These are phyloP conservation scores for Elachura formosa DNA, from an alignment of 2,113 vertebrate genomes.

Conservation along the genomic window DNA sequence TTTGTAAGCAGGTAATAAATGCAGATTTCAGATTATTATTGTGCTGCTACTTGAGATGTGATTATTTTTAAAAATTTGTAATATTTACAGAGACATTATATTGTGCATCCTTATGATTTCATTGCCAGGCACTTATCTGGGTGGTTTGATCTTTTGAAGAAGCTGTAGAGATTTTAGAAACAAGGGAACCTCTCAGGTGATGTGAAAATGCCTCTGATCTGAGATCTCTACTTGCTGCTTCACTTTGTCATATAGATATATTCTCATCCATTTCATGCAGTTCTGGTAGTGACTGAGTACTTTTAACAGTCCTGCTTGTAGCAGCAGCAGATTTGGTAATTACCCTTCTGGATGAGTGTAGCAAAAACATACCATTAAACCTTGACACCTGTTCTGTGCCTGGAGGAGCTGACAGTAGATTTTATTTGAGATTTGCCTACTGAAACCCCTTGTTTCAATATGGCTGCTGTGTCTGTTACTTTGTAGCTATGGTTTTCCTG, in stretches of 20 bases:
- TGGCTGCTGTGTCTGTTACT: neutral
- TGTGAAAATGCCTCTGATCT: neutral
- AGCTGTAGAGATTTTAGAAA: neutral
- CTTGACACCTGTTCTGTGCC: neutral
- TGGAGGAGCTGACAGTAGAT: neutral
- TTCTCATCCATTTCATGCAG: neutral
- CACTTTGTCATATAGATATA: neutral
- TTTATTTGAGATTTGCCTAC: neutral
- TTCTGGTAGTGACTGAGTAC: neutral
- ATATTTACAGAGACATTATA: neutral
- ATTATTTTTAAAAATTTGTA: neutral
- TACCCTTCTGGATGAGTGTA: neutral
- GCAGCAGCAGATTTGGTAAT: neutral
- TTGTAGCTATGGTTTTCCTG: neutral
- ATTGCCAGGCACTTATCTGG: neutral
- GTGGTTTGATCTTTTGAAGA: neutral
- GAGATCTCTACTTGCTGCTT: neutral
- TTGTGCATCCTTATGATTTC: neutral
- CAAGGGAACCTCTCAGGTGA: neutral
- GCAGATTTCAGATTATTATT: neutral
- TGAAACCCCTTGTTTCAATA: neutral
- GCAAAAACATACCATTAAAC: neutral
- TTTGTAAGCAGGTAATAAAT: neutral
- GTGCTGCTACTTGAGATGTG: neutral
- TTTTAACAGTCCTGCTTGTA: neutral